Base-by-base conservation (phyloP, 1,140 invertebrate genomes). In the Pissodes strobi region DNA sequence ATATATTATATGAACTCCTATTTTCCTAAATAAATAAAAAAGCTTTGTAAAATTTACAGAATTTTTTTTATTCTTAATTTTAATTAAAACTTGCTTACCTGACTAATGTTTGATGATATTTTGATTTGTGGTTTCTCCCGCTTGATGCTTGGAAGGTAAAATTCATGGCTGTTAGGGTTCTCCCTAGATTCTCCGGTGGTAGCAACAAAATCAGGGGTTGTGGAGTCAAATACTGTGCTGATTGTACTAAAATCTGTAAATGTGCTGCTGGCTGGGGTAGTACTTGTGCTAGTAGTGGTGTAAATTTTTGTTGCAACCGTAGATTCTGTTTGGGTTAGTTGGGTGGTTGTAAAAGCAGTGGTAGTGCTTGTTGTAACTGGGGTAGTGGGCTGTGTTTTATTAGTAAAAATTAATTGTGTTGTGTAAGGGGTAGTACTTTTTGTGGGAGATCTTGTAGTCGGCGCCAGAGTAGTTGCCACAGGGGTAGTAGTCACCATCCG, bases 111-210 rank as follows among this genome's bases (percentile, higher is more conserved):
- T 41, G 81, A 81, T 4, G 80, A 80, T 17, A 83, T 75, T 72
- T 84, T 83, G 61, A 84, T 81, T 70, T 83, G 81, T 34, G 82
- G 82, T 69, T 83, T 81, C 72, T 77, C 76, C 41, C 70, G 67
- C 61, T 73, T 78, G 38, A 25, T 64, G 37, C 10, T 37, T 18
- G 52, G 27, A 25, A 73, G 51, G 57, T 76, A 77, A 66, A 77
- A 77, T 55, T 78, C 71, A 56, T 75, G 74, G 27, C 73, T 66
- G 25, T 72, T 72, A 39, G 72, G 74, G 65, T 75, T 78, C 38
- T 83, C 82, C 23, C 82, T 77, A 2, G 82, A 82, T 69, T 83
- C 83, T 68, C 83, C 82, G n/a, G 79, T 77, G 15, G 75, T 77
- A 21, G 56, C 72, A 18, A 66, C 70, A 27, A 67, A 65, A 60